Percentiles rank a stretch among this genome's conserved stretches.
Evolutionary conservation across 2,888 invertebrate genomes (phyloP).

Genomic region (Zonitis immaculata): DNA sequence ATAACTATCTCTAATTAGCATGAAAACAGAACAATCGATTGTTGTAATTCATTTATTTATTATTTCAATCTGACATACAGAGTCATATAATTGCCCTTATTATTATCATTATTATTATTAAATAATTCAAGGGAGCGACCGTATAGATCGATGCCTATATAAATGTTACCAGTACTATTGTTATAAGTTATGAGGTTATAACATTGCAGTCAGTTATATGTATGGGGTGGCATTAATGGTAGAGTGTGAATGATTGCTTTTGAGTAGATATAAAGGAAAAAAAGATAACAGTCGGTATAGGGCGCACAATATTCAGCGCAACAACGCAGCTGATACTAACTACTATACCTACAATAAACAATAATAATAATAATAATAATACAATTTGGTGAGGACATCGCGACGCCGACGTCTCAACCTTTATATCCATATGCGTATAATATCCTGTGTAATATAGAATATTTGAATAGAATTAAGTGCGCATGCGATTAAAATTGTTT

Average conservation of each 20-base stretch:
- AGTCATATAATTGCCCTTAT: too few relatives aligned
- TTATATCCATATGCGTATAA: slow-evolving; percentile 13
- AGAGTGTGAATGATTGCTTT: neutral
- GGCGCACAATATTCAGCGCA: neutral
- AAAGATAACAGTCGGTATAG: neutral
- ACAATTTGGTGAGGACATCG: slow-evolving; percentile 4
- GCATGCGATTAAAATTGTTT: neutral
- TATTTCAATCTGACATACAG: too few relatives aligned
- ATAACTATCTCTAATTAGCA: neutral
- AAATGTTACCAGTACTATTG: slow-evolving; percentile 4
- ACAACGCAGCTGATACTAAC: neutral
- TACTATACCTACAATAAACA: neutral
- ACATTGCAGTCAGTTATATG: neutral
- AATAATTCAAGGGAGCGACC: slow-evolving; percentile 35
- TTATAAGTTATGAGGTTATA: neutral
- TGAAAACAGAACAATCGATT: too few relatives aligned
- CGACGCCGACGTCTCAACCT: slow-evolving; percentile 16
- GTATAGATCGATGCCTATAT: slow-evolving; percentile 29
- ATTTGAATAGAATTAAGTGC: slow-evolving; percentile 4
- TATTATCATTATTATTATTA: slow-evolving; percentile 21
- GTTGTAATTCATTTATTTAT: too few relatives aligned
- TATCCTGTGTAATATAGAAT: slow-evolving; percentile 1
- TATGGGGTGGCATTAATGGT: neutral
- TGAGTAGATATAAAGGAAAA: neutral
- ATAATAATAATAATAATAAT: neutral